Conservation (phyloP, 1,140 invertebrate species). For the Apis florea region DNA sequence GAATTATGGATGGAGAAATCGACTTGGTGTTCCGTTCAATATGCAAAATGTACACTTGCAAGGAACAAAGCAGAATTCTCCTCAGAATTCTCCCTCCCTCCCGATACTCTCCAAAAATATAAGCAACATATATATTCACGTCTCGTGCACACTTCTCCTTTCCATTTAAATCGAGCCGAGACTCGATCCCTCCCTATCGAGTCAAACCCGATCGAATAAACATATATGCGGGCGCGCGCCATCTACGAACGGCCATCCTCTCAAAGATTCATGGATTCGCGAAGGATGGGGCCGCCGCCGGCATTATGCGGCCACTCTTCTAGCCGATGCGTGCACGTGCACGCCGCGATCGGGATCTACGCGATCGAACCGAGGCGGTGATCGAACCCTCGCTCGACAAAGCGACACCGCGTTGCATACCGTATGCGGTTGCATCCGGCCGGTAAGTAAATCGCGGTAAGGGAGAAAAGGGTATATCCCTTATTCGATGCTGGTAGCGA, state of each 20-base stretch:
- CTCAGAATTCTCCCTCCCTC: background rate
- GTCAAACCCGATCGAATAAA: slow-evolving; percentile 26
- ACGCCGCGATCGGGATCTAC: slow-evolving; percentile 49
- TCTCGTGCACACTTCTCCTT: background rate
- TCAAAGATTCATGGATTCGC: slow-evolving; percentile 55
- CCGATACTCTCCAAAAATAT: background rate
- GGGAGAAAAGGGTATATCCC: background rate
- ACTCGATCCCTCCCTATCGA: slow-evolving; percentile 18
- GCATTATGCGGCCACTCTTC: slow-evolving; percentile 30
- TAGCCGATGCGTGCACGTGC: slow-evolving; percentile 30
- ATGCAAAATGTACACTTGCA: too few relatives aligned
- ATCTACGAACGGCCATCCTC: slow-evolving; percentile 19
- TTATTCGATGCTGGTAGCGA: too few relatives aligned
- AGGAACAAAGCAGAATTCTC: too few relatives aligned
- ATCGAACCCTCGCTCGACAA: slow-evolving; percentile 27
- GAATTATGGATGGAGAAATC: too few relatives aligned
- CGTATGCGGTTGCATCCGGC: background rate
- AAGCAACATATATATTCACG: background rate
- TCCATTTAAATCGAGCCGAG: slow-evolving; percentile 32
- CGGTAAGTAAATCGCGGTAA: background rate
- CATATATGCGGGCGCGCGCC: slow-evolving; percentile 29
- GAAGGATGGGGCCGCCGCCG: background rate
- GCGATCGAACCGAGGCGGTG: slow-evolving; percentile 24
- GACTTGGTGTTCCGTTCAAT: too few relatives aligned
- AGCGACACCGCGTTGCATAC: slow-evolving; percentile 47